Conservation (phyloP, 2,797 vertebrate species). For the Clarias fuscus region DNA sequence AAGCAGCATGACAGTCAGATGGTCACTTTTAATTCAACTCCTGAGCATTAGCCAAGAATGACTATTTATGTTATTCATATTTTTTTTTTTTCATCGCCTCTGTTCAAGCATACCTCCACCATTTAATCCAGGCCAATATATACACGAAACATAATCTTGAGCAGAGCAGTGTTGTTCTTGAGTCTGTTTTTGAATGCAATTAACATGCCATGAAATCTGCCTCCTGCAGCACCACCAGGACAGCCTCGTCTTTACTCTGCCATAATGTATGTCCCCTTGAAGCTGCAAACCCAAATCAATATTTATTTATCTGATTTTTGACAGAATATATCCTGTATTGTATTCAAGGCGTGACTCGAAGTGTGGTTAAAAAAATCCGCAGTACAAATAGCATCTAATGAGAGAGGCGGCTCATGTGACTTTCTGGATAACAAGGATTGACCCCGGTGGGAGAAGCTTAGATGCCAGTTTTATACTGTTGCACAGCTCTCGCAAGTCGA, state of each 20-base stretch:
- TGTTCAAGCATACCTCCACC: neutral
- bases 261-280: neutral
- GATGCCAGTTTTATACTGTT: slow-evolving; percentile 43
- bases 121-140: neutral
- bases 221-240: neutral
- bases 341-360: neutral
- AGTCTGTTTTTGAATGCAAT: neutral
- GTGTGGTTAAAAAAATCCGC: slow-evolving; percentile 2
- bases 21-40: neutral
- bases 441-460: slow-evolving; percentile 27
- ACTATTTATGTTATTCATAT: slow-evolving; percentile 1
- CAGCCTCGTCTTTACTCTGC: neutral
- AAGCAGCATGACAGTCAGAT: slow-evolving; percentile 5
- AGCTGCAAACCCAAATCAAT: neutral
- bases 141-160: neutral
- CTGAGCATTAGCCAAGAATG: neutral
- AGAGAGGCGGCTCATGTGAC: slow-evolving; percentile 11
- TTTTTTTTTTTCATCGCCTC: neutral
- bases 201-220: neutral
- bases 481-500: slow-evolving; percentile 33
- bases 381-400: neutral
- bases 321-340: neutral
- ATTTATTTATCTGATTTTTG: neutral
- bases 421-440: slow-evolving; percentile 19
- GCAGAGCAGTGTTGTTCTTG: neutral